phyloP scores from a whole-genome alignment of 2,888 invertebrate genomes.

The Vandiemenella viatica region DNA sequence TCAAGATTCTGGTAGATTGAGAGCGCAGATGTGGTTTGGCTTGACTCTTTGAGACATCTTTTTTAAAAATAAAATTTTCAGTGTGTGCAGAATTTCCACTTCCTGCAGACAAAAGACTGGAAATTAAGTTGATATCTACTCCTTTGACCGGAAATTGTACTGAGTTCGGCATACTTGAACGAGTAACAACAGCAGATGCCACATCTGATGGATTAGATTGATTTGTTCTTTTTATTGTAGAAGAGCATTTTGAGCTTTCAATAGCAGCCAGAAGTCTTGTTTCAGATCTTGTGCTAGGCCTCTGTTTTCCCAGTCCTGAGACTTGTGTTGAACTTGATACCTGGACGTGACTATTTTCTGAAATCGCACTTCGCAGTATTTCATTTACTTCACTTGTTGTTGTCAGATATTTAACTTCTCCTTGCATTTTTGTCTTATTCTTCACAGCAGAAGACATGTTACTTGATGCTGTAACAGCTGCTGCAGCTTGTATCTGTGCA shows the following conservation, averaged over 20 bases:
- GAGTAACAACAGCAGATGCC: too few species aligned
- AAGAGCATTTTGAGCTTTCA: not conserved
- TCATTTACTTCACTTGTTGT: constrained; percentile 12
- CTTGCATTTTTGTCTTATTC: constrained; percentile 1
- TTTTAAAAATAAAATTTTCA: constrained; percentile 8
- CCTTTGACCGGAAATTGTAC: constrained; percentile 13
- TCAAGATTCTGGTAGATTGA: not conserved
- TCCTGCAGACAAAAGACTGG: constrained; percentile 10
- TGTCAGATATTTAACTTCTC: constrained; percentile 8
- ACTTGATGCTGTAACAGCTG: not conserved
- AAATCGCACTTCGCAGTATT: constrained; percentile 7
- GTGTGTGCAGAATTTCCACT: constrained; percentile 2
- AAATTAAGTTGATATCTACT: constrained; percentile 11
- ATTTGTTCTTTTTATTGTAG: too few species aligned
- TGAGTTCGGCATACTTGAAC: too few species aligned
- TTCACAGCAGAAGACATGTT: not conserved
- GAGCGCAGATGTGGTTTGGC: constrained; percentile 4
- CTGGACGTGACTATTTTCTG: not conserved
- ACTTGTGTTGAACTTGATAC: not conserved
- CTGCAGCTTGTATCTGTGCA: constrained; percentile 1
- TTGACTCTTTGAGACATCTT: constrained; percentile 6
- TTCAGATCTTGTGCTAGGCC: not conserved
- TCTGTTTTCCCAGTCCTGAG: not conserved
- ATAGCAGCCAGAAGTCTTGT: not conserved
- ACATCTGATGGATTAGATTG: too few species aligned